Percentiles rank a stretch among this genome's conserved stretches.
Evolutionary conservation across 2,113 vertebrate species (phyloP).

Genomic region (Nerophis ophidion): DNA sequence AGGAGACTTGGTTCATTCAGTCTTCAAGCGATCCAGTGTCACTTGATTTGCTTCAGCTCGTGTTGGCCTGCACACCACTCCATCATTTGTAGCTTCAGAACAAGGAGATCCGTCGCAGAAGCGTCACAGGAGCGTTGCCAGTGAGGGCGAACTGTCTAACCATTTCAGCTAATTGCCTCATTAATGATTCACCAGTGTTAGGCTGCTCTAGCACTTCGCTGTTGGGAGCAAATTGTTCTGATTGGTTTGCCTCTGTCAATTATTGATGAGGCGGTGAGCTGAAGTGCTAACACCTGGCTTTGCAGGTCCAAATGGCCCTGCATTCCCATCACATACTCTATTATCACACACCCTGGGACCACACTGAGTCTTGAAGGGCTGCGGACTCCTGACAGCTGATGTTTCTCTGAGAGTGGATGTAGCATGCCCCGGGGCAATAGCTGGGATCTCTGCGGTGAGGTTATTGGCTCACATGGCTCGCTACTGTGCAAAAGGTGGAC

Average conservation of each 20-base stretch:
- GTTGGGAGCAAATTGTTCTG: constrained; percentile 77
- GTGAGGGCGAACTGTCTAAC: constrained; percentile 69
- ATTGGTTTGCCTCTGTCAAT: constrained; percentile 79
- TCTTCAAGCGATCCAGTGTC: constrained; percentile 24
- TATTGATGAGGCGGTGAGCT: constrained; percentile 77
- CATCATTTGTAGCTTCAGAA: constrained; percentile 36
- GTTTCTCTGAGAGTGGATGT: constrained; percentile 39
- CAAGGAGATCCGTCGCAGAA: constrained; percentile 43
- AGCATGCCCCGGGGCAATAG: constrained; percentile 39
- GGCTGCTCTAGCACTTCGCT: constrained; percentile 74
- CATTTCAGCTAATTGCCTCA: constrained; percentile 78
- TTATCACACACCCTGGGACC: constrained; percentile 55
- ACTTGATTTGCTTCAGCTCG: constrained; percentile 29
- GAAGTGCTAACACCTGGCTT: constrained; percentile 75
- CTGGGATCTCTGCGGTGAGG: constrained; percentile 46
- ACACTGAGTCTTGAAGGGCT: constrained; percentile 41
- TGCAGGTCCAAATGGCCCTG: constrained; percentile 61
- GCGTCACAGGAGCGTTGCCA: constrained; percentile 56
- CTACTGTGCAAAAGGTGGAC: constrained; percentile 34
- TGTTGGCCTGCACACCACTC: constrained; percentile 31
- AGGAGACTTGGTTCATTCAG: constrained; percentile 22
- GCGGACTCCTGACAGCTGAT: constrained; percentile 27
- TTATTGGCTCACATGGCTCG: constrained; percentile 38
- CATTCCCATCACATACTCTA: constrained; percentile 59
- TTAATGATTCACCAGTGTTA: constrained; percentile 77